These are phyloP conservation scores for Tipula unca DNA, from an alignment of 2,888 invertebrate genomes.

Conservation along the genomic window DNA sequence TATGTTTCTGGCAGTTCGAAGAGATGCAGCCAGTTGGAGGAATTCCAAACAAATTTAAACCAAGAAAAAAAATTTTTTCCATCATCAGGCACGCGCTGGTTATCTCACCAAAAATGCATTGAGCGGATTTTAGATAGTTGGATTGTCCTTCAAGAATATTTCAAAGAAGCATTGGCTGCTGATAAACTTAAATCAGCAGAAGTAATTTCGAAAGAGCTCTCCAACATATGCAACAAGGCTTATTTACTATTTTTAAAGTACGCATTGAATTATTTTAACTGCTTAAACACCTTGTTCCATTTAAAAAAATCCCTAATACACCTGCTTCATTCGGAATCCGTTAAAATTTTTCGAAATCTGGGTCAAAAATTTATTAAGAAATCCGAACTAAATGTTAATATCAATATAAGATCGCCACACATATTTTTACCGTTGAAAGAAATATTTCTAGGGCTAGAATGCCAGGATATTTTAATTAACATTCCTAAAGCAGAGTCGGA, in stretches of 20 bases:
- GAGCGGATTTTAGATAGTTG: too few relatives aligned
- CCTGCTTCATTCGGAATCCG: constrained; percentile 24
- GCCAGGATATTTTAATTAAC: background rate
- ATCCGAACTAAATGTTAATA: too few relatives aligned
- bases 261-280: constrained; percentile 27
- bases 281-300: constrained; percentile 27
- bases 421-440: too few relatives aligned
- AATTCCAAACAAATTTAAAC: constrained; percentile 23
- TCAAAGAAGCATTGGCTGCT: constrained; percentile 21
- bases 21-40: too few relatives aligned
- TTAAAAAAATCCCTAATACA: constrained; percentile 26
- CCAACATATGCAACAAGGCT: constrained; percentile 24
- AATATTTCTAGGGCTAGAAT: constrained; percentile 14
- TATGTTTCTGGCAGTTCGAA: too few relatives aligned
- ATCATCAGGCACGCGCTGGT: constrained; percentile 25
- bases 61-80: constrained; percentile 23
- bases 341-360: constrained; percentile 23
- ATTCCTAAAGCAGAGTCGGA: too few relatives aligned
- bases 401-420: background rate
- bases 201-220: too few relatives aligned
- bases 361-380: constrained; percentile 20
- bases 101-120: constrained; percentile 26
- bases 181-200: constrained; percentile 26
- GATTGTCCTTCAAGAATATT: constrained; percentile 22
- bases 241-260: constrained; percentile 28